These are phyloP conservation scores for Cotesia congregata DNA, from an alignment of 2,888 invertebrate genomes.

Conservation along the genomic window DNA sequence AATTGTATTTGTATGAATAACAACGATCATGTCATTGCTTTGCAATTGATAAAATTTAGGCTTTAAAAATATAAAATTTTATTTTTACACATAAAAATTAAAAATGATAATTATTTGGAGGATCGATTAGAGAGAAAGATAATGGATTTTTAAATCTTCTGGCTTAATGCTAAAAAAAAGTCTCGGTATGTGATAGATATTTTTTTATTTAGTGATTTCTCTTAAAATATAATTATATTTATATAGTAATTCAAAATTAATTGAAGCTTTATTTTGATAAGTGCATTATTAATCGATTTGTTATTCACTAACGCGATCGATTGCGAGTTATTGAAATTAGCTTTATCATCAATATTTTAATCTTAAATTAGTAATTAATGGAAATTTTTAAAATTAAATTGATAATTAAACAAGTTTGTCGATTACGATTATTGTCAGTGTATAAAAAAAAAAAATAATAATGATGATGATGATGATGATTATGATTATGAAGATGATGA, in stretches of 20 bases:
- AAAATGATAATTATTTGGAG: not conserved
- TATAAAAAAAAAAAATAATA: not conserved
- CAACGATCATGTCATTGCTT: constrained; percentile 1
- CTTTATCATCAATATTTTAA: not conserved
- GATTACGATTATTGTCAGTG: not conserved
- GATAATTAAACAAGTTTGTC: not conserved
- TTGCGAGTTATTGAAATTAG: constrained; percentile 1
- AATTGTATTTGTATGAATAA: not conserved
- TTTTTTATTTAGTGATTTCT: not conserved
- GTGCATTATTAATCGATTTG: not conserved
- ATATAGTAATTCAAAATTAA: not conserved
- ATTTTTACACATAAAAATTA: not conserved
- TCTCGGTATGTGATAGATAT: constrained; percentile 1
- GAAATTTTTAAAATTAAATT: not conserved
- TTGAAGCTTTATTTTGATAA: not conserved
- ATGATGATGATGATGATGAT: not conserved
- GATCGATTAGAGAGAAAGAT: not conserved
- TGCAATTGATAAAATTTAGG: not conserved
- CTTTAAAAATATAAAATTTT: not conserved
- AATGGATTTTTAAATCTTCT: not conserved
- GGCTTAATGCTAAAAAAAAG: not conserved
- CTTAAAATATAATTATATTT: not conserved
- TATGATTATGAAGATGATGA: not conserved
- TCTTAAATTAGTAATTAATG: not conserved
- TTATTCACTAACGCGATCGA: not conserved